A percentile compares a stretch with the other conserved stretches of the same genome.
Evolutionary conservation across 2,888 invertebrate genomes (phyloP).

Genomic region (Herminia tarsipennalis): DNA sequence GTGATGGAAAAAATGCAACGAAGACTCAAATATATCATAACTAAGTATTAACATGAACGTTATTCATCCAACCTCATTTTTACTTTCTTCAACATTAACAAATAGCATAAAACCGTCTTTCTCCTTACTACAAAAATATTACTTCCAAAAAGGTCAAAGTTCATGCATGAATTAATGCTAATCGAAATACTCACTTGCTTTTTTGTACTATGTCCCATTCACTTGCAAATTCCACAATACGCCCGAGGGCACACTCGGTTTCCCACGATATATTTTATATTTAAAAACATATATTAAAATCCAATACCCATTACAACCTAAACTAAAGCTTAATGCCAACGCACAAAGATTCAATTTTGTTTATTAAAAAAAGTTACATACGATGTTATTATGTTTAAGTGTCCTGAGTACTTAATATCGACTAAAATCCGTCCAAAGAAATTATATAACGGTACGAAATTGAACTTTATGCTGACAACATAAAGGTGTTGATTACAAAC

Average conservation of each 20-base stretch:
- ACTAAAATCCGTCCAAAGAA: constrained; percentile 50
- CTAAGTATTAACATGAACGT: too few species aligned
- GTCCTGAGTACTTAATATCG: constrained; percentile 52
- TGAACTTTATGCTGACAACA: constrained; percentile 41
- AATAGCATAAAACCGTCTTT: constrained; percentile 26
- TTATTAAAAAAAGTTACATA: constrained; percentile 1
- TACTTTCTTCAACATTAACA: constrained; percentile 26
- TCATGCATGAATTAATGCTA: constrained; percentile 47
- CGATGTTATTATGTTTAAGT: constrained; percentile 7
- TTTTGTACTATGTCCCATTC: constrained; percentile 59
- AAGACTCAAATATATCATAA: too few species aligned
- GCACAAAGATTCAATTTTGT: not conserved
- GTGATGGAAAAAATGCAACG: too few species aligned
- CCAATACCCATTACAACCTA: not conserved
- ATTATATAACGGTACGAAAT: constrained; percentile 44
- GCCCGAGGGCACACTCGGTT: constrained; percentile 87
- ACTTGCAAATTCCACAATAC: constrained; percentile 78
- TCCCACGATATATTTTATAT: constrained; percentile 79
- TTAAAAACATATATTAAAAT: constrained; percentile 40
- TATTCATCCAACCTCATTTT: too few species aligned
- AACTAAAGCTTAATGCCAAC: not conserved
- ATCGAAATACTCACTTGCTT: constrained; percentile 60
- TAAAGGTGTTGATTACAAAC: constrained; percentile 43
- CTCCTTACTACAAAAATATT: constrained; percentile 13
- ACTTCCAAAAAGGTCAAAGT: constrained; percentile 28